Evolutionary conservation across 2,113 vertebrate genomes (phyloP), one percentile per base, ranked within the genome.

Genomic region (Myotis lucifugus): DNA sequence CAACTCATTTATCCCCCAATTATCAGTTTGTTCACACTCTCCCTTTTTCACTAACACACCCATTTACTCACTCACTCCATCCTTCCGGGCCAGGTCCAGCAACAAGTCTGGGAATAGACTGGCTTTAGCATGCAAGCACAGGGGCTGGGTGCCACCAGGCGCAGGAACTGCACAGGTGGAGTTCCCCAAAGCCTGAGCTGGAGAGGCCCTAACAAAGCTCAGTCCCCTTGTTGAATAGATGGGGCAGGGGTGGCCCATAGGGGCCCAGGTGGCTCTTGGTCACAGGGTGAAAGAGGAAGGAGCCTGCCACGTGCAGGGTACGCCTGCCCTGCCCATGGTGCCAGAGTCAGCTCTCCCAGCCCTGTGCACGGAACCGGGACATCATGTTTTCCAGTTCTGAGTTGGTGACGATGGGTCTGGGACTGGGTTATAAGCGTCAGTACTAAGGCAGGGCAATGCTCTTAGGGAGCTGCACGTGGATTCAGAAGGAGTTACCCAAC

Each of bases 401-500:
- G 27, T 13, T 25, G 6, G 66, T 48, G 37, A 66, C 46, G 42
- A 9, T 32, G 23, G 82, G 27, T 25, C 86, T 77, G 23, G 82
- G 27, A 25, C 86, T 77, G 54, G 48, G 32, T 85, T 88, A 34
- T n/a, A 40, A 54, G 29, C 1, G 2, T 23, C 76, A 32, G 52
- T n/a, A 89, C 73, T 56, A 88, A 92, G 37, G 48, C 67, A 77
- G 59, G 77, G 67, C 79, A 64, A 91, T 56, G 59, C 29, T 85
- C 92, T 48, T 2, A 54, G 73, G 50, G 88, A 90, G 34, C 48
- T 8, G 52, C 64, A n/a, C 13, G 0, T 81, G 32, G 77, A 52
- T 23, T 84, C 81, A 90, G 48, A 84, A 92, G 56, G 50, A 87
- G 73, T 96, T 88, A 82, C 19, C 59, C 34, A 95, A 74, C 18